Evolutionary conservation across 2,113 vertebrate genomes (phyloP).

Genomic region (Chroicocephalus ridibundus): DNA sequence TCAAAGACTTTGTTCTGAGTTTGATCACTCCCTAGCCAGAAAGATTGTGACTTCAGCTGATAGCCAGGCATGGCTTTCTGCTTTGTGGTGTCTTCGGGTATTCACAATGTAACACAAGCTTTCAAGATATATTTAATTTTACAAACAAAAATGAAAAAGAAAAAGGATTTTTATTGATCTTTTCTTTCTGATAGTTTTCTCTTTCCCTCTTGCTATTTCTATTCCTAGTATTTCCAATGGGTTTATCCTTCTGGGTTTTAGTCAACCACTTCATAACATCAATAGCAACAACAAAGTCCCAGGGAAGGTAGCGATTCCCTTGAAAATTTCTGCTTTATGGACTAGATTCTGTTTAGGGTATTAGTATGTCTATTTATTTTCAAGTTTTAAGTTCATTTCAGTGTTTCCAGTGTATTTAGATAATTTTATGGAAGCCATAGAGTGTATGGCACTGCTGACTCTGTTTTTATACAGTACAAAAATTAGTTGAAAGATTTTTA

Average conservation of each 20-base stretch:
- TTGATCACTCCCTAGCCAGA: background rate
- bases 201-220: background rate
- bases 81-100: background rate
- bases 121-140: background rate
- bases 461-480: background rate
- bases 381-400: background rate
- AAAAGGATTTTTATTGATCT: background rate
- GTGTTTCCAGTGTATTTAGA: background rate
- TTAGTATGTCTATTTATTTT: background rate
- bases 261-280: background rate
- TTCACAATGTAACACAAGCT: background rate
- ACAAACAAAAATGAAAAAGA: background rate
- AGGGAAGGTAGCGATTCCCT: background rate
- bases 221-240: background rate
- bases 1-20: background rate
- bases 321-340: background rate
- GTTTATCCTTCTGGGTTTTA: background rate
- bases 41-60: background rate
- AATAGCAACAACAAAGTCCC: background rate
- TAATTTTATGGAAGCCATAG: background rate
- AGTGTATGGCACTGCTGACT: background rate
- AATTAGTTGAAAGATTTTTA: background rate
- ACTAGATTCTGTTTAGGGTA: background rate
- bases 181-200: background rate
- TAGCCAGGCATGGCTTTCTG: background rate